Evolutionary conservation across 2,888 invertebrate species (phyloP).

Genomic region (Shargacucullia verbasci): DNA sequence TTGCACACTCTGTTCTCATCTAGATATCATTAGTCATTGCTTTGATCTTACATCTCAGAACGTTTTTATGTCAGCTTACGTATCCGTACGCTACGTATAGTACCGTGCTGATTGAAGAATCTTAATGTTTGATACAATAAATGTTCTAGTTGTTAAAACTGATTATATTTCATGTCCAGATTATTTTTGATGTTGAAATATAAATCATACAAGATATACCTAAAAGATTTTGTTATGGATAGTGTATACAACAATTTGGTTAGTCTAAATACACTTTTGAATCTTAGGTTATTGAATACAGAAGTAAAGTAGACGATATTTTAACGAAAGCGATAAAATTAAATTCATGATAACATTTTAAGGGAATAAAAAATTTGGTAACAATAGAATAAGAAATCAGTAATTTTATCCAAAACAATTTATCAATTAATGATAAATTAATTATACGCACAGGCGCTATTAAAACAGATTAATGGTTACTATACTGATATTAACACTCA

Average conservation of each 20-base stretch:
- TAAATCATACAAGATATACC: slow-evolving; percentile 36
- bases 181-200: slow-evolving; percentile 39
- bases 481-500: background rate
- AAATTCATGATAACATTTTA: no score
- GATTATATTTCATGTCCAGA: slow-evolving; percentile 50
- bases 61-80: slow-evolving; percentile 75
- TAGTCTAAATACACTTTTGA: no score
- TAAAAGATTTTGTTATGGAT: slow-evolving; percentile 15
- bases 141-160: slow-evolving; percentile 50
- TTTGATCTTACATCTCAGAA: slow-evolving; percentile 85
- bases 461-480: slow-evolving; percentile 7
- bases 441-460: slow-evolving; percentile 1
- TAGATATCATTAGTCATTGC: slow-evolving; percentile 83
- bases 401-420: no score
- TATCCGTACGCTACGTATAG: slow-evolving; percentile 70
- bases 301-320: no score
- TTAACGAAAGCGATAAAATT: no score
- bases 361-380: no score
- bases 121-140: slow-evolving; percentile 45
- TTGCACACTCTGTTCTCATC: slow-evolving; percentile 83
- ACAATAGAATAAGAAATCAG: no score
- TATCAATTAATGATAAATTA: no score
- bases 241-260: background rate
- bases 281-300: no score
- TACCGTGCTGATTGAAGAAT: slow-evolving; percentile 56